Base-by-base conservation (phyloP, 2,888 invertebrate genomes). In the Anticlea derivata region DNA sequence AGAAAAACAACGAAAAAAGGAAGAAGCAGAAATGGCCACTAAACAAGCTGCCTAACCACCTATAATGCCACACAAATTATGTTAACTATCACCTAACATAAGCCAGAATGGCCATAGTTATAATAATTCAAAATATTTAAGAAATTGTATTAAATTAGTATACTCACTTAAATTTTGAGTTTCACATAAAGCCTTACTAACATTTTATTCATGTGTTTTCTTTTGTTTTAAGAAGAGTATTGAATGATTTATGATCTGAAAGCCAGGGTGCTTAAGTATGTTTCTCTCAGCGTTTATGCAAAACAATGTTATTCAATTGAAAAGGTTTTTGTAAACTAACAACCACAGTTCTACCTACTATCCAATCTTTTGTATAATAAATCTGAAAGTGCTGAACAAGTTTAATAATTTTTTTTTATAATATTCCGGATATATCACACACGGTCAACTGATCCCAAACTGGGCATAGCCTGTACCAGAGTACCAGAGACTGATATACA, bases 1-100 rank as follows among this genome's bases (percentile, higher is more conserved):
- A 74, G 96, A 96, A 75, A 97, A 97, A 78, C 97, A 97, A 88
- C 92, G 92, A 74, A 95, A 94, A 83, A 96, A 96, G 71, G 93
- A 94, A 72, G 92, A 53, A 35, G 48, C 47, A n/a, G 53, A 43
- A 44, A 20, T 20, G 39, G 39, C 30, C 8, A 30, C 24, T n/a
- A 85, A 89, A 64, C 75, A 86, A 80, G 73, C 73, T 60, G 85
- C 85, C 59, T 81, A 81, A 77, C 58, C 63, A 26, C n/a, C 2
- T 41, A 10, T 10, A 43, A 26, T 12, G 12, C 34, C n/a, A 11
- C 11, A 33, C 30, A 12, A 29, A 33, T 7, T 38, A 30, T 27
- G 35, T 43, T 44, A 49, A 48, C 12, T 37, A 26, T 12, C 17
- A 17, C 22, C n/a, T n/a, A 44, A 6, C 41, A 47, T 7, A 17